These are phyloP conservation scores for Acrobasis suavella DNA, from an alignment of 2,888 invertebrate species.

Conservation along the genomic window DNA sequence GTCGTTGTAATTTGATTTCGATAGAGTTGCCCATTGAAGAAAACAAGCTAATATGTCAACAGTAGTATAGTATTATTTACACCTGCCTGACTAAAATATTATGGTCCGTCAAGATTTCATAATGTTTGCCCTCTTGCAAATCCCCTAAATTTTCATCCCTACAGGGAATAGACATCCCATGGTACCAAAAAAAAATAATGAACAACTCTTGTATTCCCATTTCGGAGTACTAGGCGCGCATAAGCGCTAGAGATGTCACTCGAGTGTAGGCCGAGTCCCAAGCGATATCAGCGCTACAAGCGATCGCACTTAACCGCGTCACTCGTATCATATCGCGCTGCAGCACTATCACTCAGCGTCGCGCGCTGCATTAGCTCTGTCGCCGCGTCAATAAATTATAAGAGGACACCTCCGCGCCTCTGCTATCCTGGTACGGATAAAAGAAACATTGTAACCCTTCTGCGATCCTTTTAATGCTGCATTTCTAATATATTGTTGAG, in stretches of 20 bases:
- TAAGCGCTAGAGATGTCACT: conserved; percentile 39
- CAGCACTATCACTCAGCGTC: conserved; percentile 77
- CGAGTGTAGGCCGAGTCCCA: conserved; percentile 55
- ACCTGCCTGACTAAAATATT: no score
- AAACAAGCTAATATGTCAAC: no score
- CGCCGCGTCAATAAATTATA: conserved; percentile 74
- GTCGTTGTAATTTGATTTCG: no score
- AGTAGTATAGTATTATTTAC: no score
- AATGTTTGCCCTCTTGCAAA: no score
- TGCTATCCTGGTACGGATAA: conserved; percentile 63
- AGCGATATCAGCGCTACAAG: conserved; percentile 74
- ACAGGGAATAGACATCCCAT: background rate
- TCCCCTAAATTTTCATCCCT: no score
- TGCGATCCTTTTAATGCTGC: conserved; percentile 21
- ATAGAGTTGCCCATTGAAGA: no score
- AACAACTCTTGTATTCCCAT: conserved; percentile 42
- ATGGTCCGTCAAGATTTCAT: no score
- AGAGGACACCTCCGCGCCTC: conserved; percentile 56
- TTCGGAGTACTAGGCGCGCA: conserved; percentile 51
- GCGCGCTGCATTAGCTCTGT: conserved; percentile 76
- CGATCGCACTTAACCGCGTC: conserved; percentile 79
- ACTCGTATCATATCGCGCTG: conserved; percentile 73
- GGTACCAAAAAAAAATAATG: conserved; percentile 47
- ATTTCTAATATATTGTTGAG: background rate
- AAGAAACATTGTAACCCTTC: conserved; percentile 39